Conservation (phyloP, 2,888 invertebrate genomes). For the Nemapogon koenigi region DNA sequence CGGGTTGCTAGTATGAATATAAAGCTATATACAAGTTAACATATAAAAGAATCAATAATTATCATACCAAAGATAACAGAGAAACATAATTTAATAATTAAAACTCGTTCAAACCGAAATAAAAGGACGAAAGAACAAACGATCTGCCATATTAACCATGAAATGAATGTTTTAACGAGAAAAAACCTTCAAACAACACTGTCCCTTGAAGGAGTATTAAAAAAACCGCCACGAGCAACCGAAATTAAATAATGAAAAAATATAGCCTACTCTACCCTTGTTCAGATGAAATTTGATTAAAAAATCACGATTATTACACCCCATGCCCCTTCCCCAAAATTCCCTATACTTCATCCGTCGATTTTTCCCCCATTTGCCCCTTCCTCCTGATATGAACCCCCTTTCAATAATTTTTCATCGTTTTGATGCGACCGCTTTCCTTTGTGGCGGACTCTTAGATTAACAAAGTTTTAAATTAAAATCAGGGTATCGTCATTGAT, state of each 20-base stretch:
- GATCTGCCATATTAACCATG: conserved; percentile 38
- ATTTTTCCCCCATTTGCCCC: conserved; percentile 37
- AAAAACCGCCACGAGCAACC: conserved; percentile 26
- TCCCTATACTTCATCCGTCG: conserved; percentile 38
- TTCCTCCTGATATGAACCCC: conserved; percentile 27
- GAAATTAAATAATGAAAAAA: conserved; percentile 66
- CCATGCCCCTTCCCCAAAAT: conserved; percentile 36
- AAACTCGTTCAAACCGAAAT: conserved; percentile 10
- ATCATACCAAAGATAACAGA: conserved; percentile 3
- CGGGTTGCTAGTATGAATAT: no score
- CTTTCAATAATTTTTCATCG: conserved; percentile 65
- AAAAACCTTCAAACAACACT: conserved; percentile 52
- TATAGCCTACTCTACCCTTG: conserved; percentile 61
- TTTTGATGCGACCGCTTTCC: conserved; percentile 47
- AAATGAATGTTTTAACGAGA: conserved; percentile 39
- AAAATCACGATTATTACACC: conserved; percentile 66
- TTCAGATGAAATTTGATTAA: conserved; percentile 67
- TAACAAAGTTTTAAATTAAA: conserved; percentile 65
- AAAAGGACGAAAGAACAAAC: conserved; percentile 23
- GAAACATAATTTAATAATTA: conserved; percentile 12
- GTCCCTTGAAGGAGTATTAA: conserved; percentile 30
- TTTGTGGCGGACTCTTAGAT: conserved; percentile 59
- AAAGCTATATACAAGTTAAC: no score
- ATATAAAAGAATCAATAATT: no score
- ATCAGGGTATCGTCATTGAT: conserved; percentile 24